Base-by-base conservation (phyloP, 2,113 vertebrate genomes). In the Ranitomeya variabilis region DNA sequence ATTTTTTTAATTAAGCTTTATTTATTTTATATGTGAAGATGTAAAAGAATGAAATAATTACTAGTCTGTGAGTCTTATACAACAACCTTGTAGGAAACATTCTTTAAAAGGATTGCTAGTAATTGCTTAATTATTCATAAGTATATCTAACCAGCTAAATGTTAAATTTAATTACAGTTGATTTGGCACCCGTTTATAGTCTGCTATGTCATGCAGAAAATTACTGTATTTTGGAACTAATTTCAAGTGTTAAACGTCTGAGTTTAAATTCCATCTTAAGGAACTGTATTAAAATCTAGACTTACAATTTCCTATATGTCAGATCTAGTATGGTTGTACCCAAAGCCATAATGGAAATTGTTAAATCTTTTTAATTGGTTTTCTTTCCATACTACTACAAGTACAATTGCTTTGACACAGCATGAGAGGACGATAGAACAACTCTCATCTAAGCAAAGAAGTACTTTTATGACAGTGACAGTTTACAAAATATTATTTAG, bases 91-190 rank as follows among this genome's bases (percentile, higher is more conserved):
- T 79, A 86, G 62, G 62, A 80, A 83, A 21, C 54, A 76, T 73
- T 73, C 55, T 83, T 64, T 62, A 74, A 82, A 81, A 81, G 67
- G 55, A 74, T 60, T 59, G 80, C 86, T 83, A 88, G 86, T 83
- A 88, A 88, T 83, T 83, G 80, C 79, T 83, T 88, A 88, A 83
- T 88, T 88, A 88, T 88, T 83, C 79, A 88, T 88, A 88, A 83
- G 79, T 88, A 83, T 83, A 88, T 87, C 86, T 78, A 88, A 73
- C 86, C 80, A 88, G 80, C 80, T 88, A 88, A 88, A 88, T 88
- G 86, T 88, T 88, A 82, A 60, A 88, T 88, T 88, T 88, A 88
- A 88, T 88, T 88, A 88, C 67, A 88, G 80, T 37, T 83, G 86
- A 88, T 82, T 83, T 74, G 76, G 86, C 86, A 74, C 67, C 21